These are phyloP conservation scores for Antechinus flavipes DNA, from an alignment of 2,113 vertebrate genomes.

Conservation along the genomic window DNA sequence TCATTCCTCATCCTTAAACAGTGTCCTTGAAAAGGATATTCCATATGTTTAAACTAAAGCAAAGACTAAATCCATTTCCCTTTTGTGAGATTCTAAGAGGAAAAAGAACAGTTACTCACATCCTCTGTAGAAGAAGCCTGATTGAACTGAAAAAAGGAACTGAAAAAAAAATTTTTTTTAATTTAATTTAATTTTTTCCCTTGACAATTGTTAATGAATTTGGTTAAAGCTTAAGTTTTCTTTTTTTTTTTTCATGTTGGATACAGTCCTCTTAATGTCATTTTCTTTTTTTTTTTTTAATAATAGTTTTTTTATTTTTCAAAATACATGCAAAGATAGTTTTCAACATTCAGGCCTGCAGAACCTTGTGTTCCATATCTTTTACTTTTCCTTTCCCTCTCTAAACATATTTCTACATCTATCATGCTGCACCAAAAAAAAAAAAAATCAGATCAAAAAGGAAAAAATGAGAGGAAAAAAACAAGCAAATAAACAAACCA, in stretches of 20 bases:
- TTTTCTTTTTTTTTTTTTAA: no score
- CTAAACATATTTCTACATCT: no score
- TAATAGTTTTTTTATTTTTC: no score
- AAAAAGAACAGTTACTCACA: not conserved
- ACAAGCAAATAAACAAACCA: no score
- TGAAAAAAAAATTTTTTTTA: not conserved
- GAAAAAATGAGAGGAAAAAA: no score
- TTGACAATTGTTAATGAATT: not conserved
- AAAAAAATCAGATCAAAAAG: no score
- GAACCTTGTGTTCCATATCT: no score
- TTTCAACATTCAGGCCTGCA: no score
- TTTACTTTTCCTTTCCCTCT: no score
- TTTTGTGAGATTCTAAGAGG: not conserved
- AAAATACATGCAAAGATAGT: no score
- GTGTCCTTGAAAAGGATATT: not conserved
- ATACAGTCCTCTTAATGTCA: not conserved
- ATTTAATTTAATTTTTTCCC: not conserved
- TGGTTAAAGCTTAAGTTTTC: not conserved
- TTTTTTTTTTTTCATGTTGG: not conserved
- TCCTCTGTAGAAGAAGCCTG: not conserved
- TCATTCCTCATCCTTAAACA: not conserved
- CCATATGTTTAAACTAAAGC: not conserved
- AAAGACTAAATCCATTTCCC: not conserved
- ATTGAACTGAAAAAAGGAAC: not conserved
- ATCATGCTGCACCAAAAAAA: no score